Percentiles rank a stretch among this genome's conserved stretches.
Evolutionary conservation across 2,113 vertebrate genomes (phyloP).

Genomic region (Sceloporus tristichus): DNA sequence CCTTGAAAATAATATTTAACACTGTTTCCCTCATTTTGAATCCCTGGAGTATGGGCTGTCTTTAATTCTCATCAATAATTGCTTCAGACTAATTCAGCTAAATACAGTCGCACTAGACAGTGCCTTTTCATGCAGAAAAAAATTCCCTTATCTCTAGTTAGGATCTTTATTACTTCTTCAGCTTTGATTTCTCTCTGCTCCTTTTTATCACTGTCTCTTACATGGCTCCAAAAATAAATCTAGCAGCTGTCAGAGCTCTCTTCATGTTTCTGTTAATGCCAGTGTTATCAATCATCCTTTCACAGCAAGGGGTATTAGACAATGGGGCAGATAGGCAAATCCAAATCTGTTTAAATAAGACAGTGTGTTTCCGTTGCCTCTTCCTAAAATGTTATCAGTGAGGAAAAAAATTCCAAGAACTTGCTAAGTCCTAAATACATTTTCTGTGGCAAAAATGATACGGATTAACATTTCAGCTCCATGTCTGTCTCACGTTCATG

Average conservation of each 20-base stretch:
- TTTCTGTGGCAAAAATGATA: slow-evolving; percentile 38
- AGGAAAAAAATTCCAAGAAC: slow-evolving; percentile 10
- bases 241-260: slow-evolving; percentile 36
- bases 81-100: background rate
- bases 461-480: slow-evolving; percentile 4
- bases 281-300: background rate
- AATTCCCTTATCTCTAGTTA: background rate
- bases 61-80: slow-evolving; percentile 11
- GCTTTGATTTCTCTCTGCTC: background rate
- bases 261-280: slow-evolving; percentile 19
- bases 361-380: background rate
- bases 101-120: background rate
- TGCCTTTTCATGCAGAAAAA: slow-evolving; percentile 16
- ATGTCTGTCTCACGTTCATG: background rate
- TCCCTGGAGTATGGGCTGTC: background rate
- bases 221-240: background rate
- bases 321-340: slow-evolving; percentile 17
- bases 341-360: slow-evolving; percentile 33
- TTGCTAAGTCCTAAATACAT: slow-evolving; percentile 10
- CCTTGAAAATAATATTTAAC: too few species aligned
- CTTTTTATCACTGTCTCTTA: slow-evolving; percentile 37
- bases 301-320: background rate
- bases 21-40: background rate
- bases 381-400: background rate
- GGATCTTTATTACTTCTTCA: background rate